Conservation (phyloP, 2,113 vertebrate species). For the Rousettus leschenaultii region DNA sequence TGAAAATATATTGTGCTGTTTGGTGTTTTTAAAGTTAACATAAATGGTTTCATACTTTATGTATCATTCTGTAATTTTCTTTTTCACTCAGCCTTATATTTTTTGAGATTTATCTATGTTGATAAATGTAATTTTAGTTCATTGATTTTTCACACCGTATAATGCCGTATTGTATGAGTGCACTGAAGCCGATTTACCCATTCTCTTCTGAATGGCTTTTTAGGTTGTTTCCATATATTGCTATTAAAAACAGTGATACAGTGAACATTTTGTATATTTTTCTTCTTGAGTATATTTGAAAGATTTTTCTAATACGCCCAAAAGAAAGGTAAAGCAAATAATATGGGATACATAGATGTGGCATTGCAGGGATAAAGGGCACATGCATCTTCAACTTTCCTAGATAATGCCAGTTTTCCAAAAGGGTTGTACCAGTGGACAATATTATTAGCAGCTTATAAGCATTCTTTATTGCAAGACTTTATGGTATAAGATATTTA, state of each 20-base stretch:
- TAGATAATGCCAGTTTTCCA: neutral
- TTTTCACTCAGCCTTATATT: neutral
- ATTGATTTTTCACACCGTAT: neutral
- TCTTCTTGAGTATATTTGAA: neutral
- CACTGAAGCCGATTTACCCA: neutral
- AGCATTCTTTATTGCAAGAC: neutral
- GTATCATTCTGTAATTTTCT: neutral
- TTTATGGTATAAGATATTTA: neutral
- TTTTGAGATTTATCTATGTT: neutral
- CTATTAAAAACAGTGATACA: neutral
- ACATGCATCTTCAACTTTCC: neutral
- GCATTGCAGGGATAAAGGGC: neutral
- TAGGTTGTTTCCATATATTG: neutral
- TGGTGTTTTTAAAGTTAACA: neutral
- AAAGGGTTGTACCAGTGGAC: neutral
- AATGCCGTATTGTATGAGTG: neutral
- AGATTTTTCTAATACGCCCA: neutral
- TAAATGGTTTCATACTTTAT: neutral
- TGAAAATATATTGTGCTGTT: neutral
- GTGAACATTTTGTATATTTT: neutral
- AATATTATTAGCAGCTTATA: neutral
- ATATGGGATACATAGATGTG: neutral
- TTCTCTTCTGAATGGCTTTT: neutral
- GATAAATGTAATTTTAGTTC: slow-evolving; percentile 37
- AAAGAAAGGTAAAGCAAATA: neutral